Evolutionary conservation across 2,113 vertebrate species (phyloP), one percentile per base, ranked within the genome.

Genomic region (Phodopus roborovskii): DNA sequence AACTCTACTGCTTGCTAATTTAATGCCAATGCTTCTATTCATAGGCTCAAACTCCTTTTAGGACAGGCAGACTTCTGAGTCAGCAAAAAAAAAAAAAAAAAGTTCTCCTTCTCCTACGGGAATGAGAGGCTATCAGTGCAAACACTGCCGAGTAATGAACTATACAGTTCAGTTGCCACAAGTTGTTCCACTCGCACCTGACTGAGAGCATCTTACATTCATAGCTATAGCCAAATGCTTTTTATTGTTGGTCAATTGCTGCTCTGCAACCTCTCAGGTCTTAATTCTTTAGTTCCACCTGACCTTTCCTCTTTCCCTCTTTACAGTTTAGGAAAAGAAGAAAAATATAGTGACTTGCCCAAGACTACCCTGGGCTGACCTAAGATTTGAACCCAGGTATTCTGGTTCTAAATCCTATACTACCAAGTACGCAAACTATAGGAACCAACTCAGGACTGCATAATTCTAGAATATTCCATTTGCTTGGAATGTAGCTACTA

Each of bases 1-100:
- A 33, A 73, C 86, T 88, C 88, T 42, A 74, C 85, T 13, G 92
- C 93, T 93, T 96, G 70, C 53, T 82, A 68, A 81, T 92, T 95
- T 86, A 82, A 92, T 71, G 74, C 73, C 96, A 94, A 60, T 84
- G 88, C 94, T 97, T 97, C 97, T 97, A 96, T 95, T 95, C 92
- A 95, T 94, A 97, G 95, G 73, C 39, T 88, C 68, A 96, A 97
- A 90, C 88, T 95, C 20, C 30, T 88, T 93, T 97, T 82, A 94
- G 92, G 91, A 96, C 73, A 56, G 89, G 81, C 68, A 81, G 92
- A 85, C 74, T 90, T 93, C 71, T 70, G 33, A 97, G 81, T 96
- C 92, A 97, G 92, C 93, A 91, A 86, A 93, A 82, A 12, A 42
- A 50, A n/a, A 45, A 6, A n/a, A n/a, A n/a, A n/a, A n/a, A n/a